Percentiles rank a stretch among this genome's conserved stretches.
These are phyloP conservation scores for Leucophenga maculata DNA, from an alignment of 2,888 invertebrate genomes.

Conservation along the genomic window DNA sequence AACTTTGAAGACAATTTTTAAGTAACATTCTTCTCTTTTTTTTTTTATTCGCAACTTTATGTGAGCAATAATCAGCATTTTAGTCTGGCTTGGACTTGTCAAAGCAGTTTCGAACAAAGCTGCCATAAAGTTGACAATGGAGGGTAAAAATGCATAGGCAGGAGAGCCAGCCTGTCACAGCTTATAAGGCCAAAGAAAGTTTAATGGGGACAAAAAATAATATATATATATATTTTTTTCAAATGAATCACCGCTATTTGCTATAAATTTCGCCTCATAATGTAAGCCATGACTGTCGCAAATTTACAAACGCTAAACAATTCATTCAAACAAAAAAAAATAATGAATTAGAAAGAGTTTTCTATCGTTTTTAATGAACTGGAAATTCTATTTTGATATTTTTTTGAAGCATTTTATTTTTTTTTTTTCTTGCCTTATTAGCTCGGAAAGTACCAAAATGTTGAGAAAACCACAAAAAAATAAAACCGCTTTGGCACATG, in stretches of 20 bases:
- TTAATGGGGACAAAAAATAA: too few relatives aligned
- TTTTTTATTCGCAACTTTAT: slow-evolving; percentile 5
- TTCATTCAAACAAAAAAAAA: slow-evolving; percentile 28
- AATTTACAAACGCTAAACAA: not conserved
- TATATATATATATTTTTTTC: too few relatives aligned
- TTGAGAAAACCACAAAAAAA: slow-evolving; percentile 42
- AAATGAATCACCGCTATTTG: slow-evolving; percentile 6
- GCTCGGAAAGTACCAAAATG: not conserved
- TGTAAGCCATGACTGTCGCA: not conserved
- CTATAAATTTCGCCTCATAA: slow-evolving; percentile 36
- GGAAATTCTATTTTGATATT: slow-evolving; percentile 52
- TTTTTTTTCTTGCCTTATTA: not conserved
- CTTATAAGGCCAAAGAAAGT: too few relatives aligned
- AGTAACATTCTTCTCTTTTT: too few relatives aligned
- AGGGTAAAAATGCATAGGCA: too few relatives aligned
- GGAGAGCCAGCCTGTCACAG: too few relatives aligned
- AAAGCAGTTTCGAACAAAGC: slow-evolving; percentile 46
- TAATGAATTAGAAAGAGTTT: slow-evolving; percentile 38
- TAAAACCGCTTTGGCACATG: slow-evolving; percentile 39
- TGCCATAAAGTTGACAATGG: too few relatives aligned
- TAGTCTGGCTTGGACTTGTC: slow-evolving; percentile 61
- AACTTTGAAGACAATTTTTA: slow-evolving; percentile 25
- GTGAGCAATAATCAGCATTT: slow-evolving; percentile 54
- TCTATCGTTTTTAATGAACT: slow-evolving; percentile 61
- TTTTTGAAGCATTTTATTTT: slow-evolving; percentile 25